These are phyloP conservation scores for Eupithecia vulgata DNA, from an alignment of 2,888 invertebrate species.

Conservation along the genomic window DNA sequence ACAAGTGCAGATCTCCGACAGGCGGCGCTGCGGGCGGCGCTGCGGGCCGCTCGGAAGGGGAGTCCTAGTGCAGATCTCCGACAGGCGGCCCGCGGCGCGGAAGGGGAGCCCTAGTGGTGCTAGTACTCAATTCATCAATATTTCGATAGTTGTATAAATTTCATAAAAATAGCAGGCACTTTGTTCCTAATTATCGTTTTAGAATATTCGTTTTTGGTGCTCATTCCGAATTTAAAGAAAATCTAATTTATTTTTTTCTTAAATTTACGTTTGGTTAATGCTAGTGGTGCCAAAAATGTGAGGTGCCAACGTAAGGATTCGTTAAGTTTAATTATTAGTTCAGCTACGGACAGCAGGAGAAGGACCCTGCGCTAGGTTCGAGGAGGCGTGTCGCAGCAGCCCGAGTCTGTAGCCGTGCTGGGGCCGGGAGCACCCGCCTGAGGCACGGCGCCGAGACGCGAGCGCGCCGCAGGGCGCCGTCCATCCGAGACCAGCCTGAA, in stretches of 20 bases:
- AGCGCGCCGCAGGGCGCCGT: conserved; percentile 7
- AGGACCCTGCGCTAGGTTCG: conserved; percentile 13
- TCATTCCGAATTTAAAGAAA: conserved; percentile 56
- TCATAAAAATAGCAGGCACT: conserved; percentile 48
- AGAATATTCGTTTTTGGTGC: conserved; percentile 61
- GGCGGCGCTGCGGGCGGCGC: not conserved
- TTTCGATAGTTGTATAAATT: conserved; percentile 47
- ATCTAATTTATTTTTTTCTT: conserved; percentile 47
- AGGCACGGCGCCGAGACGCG: too few relatives aligned
- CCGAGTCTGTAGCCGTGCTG: too few relatives aligned
- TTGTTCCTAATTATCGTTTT: conserved; percentile 66
- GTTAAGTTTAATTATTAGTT: conserved; percentile 36
- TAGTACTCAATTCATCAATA: conserved; percentile 52
- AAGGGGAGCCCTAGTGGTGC: conserved; percentile 58
- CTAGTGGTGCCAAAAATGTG: conserved; percentile 76
- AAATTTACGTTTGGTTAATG: conserved; percentile 55
- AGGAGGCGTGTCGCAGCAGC: too few relatives aligned
- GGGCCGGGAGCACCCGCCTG: too few relatives aligned
- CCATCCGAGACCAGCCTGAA: conserved; percentile 15
- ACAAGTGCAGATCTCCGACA: not conserved
- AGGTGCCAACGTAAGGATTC: conserved; percentile 70
- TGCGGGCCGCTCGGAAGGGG: too few relatives aligned
- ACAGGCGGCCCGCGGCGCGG: too few relatives aligned
- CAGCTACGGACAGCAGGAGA: conserved; percentile 26
- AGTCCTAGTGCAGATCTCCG: too few relatives aligned